Base-by-base conservation (phyloP, 2,113 vertebrate species). In the Todiramphus chloris region DNA sequence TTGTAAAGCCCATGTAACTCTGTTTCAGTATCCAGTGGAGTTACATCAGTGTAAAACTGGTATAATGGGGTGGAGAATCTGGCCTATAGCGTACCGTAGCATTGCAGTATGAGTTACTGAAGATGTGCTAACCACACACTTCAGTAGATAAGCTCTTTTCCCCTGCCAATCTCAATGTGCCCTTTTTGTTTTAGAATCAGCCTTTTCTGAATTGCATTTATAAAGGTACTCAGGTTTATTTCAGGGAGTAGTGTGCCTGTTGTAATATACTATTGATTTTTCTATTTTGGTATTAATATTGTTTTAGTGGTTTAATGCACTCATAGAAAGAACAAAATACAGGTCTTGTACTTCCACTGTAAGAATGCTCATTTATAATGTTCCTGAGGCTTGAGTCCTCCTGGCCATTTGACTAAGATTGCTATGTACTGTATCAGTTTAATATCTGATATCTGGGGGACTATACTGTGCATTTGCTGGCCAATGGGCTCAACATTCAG, bases 401-500 rank as follows among this genome's bases (percentile, higher is more conserved):
- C 63, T 96, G 87, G 69, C 63, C 70, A 76, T 96, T 93, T 90
- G 76, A 75, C 76, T 90, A 83, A 83, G 89, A 82, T 46, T 89
- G 80, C 5, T 0, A 55, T 55, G 73, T 78, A 72, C 86, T 89
- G 58, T 79, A 87, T 87, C 87, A 83, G 81, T 92, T 91, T 93
- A 93, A 88, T 89, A 59, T 87, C 87, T 87, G 89, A 74, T 96
- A 92, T 94, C 91, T 93, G 31, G 81, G 92, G 91, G 74, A 89
- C 91, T 85, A 11, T 92, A 66, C n/a, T 78, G 48, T 18, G 5
- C 70, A 55, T 91, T 83, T 92, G 77, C 91, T 93, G 83, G 90
- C 80, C 94, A 94, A 24, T 82, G 90, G 83, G 75, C 89, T 93
- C 58, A 75, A 4, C 93, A 93, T 82, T 95, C 83, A 93, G 79